Evolutionary conservation across 1,140 invertebrate species (phyloP), one percentile per base, ranked within the genome.

Genomic region (Cylas formicarius): DNA sequence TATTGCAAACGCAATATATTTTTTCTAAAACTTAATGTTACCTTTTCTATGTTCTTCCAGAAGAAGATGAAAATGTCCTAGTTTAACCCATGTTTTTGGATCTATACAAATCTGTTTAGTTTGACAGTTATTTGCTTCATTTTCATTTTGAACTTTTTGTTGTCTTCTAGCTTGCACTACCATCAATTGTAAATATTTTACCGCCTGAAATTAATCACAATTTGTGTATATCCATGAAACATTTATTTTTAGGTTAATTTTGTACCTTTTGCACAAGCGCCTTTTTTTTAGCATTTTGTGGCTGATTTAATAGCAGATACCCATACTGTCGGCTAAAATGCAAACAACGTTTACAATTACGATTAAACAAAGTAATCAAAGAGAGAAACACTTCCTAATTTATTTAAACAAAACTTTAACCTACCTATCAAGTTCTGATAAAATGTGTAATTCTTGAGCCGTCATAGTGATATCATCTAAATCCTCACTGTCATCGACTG

Each of bases 51-150:
- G 93, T 65, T 95, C 85, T 70, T 90, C 88, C 3, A 94, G 68
- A 0, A 96, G 70, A 4, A 96, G 73, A 70, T 94, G 87, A 61
- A 94, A 89, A 72, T 97, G 91, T 2, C 92, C 92, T 18, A 97
- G 68, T 71, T 92, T 92, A 57, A 90, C 93, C 63, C 87, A 94
- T 8, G 90, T 90, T 64, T 88, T 87, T 0, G 87, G 81, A 68
- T 93, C 86, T 37, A 93, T 85, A 53, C 78, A 81, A 37, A 85
- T 84, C 35, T 78, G 78, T 55, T 81, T 78, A 28, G 68, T 61
- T 35, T 60, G 48, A 48, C 47, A 34, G 44, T 49, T 43, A 11
- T 45, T 63, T 50, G 48, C 50, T 10, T 75, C 71, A 44, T 71
- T 69, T 48, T 70, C 68, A 52, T 67, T 60, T 60, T 75, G 74